Evolutionary conservation across 2,888 invertebrate species (phyloP), one percentile per base, ranked within the genome.

Genomic region (Epiblema foenella): DNA sequence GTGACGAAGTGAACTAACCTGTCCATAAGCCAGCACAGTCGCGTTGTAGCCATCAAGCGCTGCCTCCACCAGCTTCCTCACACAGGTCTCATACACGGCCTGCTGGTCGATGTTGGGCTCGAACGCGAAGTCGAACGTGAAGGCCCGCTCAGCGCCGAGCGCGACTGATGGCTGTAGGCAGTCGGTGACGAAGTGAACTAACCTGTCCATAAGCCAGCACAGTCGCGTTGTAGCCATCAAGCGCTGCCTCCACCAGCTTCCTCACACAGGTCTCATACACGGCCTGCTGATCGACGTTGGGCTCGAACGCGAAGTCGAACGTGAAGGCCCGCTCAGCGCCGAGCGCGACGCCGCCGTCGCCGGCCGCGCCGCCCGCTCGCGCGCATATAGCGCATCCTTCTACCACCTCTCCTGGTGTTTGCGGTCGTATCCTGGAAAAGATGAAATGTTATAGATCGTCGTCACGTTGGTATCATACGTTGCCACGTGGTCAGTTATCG

Each of bases 141-240:
- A 99, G 59, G 98, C 97, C 83, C 98, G 98, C 90, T 99, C 98
- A 51, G 97, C 96, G 68, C 99, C 99, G 56, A 99, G 94, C 76
- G 97, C 96, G 49, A 99, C 96, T 99, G n/a, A n/a, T n/a, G 8
- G 51, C 11, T 12, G 1, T 12, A 0, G 8, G 5, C n/a, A n/a
- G n/a, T 49, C 5, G n/a, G 18, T 33, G 33, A 42, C 12, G 17
- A 1, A n/a, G 18, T 24, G 8, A 0, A 86, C 94, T 86, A 78
- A 96, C 96, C 95, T 98, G 98, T 77, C 98, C 98, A 91, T 99
- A 99, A 0, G 99, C 99, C 80, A 99, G 95, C 54, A 99, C 98
- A 12, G 99, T 99, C 17, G 99, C 99, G 94, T 99, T 99, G 93
- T 98, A 99, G 70, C 99, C 99, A 82, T 98, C 97, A 72, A 99